phyloP scores from a whole-genome alignment of 2,797 vertebrate species.

The Protonibea diacanthus region DNA sequence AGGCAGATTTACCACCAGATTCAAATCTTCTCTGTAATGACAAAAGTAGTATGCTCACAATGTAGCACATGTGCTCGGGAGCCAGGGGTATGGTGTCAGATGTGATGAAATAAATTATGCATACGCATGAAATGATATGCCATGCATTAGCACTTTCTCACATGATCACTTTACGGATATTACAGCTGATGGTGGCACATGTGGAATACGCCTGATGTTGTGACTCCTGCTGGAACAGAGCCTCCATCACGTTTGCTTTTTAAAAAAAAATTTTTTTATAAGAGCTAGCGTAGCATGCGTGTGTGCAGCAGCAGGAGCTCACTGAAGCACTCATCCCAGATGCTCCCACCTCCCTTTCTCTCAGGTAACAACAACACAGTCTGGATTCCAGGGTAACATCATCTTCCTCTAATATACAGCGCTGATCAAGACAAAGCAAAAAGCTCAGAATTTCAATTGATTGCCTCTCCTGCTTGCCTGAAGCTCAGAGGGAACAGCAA shows the following conservation, averaged over 20 bases:
- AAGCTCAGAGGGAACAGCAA: constrained; percentile 49
- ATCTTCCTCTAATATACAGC: constrained; percentile 64
- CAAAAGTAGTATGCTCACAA: constrained; percentile 37
- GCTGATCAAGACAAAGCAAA: constrained; percentile 74
- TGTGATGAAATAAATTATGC: constrained; percentile 50
- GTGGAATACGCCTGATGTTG: constrained; percentile 40
- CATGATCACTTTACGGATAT: constrained; percentile 37
- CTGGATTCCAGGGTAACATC: constrained; percentile 50
- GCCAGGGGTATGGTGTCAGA: constrained; percentile 13
- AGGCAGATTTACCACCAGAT: constrained; percentile 31
- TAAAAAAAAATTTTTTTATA: constrained; percentile 16
- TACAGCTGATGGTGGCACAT: constrained; percentile 31
- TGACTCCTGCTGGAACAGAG: constrained; percentile 23
- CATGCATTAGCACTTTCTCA: constrained; percentile 47
- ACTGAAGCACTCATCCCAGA: constrained; percentile 64
- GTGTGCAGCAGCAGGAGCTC: constrained; percentile 54
- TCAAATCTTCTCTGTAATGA: constrained; percentile 20
- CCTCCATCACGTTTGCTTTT: constrained; percentile 23
- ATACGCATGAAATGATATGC: constrained; percentile 47
- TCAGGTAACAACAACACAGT: constrained; percentile 63
- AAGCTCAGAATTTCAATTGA: constrained; percentile 73
- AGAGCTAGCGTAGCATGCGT: constrained; percentile 20
- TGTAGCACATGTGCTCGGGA: constrained; percentile 13
- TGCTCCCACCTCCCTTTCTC: constrained; percentile 41
- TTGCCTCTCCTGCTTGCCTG: constrained; percentile 30